Base-by-base conservation (phyloP, 2,888 invertebrate species). In the Xanthorhoe designata region DNA sequence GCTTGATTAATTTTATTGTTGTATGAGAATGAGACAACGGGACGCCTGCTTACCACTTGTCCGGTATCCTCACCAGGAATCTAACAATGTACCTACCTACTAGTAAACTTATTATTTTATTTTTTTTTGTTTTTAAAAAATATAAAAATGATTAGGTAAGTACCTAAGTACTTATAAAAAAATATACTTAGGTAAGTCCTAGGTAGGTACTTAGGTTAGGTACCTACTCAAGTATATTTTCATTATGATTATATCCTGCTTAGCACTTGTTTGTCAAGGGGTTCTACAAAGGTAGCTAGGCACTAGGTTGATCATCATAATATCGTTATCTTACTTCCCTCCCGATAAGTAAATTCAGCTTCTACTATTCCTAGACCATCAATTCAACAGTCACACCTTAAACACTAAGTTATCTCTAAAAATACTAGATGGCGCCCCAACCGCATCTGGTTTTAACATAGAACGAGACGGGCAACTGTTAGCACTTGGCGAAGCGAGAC, bases 371-470 rank as follows among this genome's bases (percentile, higher is more conserved):
- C 4, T 6, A 5, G 2, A 32, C 32, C 8, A 32, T 32, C 32
- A 32, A 32, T 32, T 32, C 32, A 32, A 6, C 4, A 32, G 7
- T 32, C 32, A 32, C 32, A 32, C 7, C 32, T 32, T 10, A 50
- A 63, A 67, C 50, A 69, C 64, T 67, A 65, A 86, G 85, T 90
- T 83, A 69, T 75, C 78, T 74, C 69, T 76, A 66, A 80, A 82
- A 83, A 80, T 75, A 75, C 82, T 89, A 92, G 92, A 92, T 92
- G 92, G 91, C 91, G 88, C 76, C 82, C 78, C 78, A 59, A 68
- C 76, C 77, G 83, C 78, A 73, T 71, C 75, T 74, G 75, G 76
- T 81, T 78, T 76, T 71, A 49, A 42, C 29, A 17, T 45, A 72
- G 83, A 88, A 74, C 64, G 83, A 82, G 83, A 86, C 61, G 76